Evolutionary conservation across 1,140 invertebrate species (phyloP), one percentile per base, ranked within the genome.

Genomic region (Drosophila varians): DNA sequence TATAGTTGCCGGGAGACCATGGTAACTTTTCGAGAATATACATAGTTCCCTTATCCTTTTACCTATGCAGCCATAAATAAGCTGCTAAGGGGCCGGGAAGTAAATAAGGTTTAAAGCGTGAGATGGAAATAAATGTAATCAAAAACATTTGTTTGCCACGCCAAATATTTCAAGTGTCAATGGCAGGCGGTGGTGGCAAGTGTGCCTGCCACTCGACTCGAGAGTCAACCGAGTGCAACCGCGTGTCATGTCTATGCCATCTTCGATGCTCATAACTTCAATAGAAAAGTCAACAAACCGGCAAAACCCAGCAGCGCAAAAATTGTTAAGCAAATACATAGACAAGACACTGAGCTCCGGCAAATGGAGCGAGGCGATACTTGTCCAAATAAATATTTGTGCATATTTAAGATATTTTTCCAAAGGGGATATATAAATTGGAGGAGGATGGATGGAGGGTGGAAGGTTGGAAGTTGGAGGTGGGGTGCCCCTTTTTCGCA

Each of bases 351-450:
- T 12, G 51, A 43, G 49, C 34, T 34, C 45, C 31, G 48, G 58
- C 58, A 74, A 74, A 65, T 74, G 58, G 60, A 57, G 70, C 60
- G 65, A 56, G 53, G 43, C 62, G 73, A 74, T 71, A 74, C 55
- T 77, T 82, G 78, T 58, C 54, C 80, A 58, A 86, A 84, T 84
- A 84, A 86, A 84, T 84, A 84, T 87, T 84, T 86, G 80, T 84
- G 80, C 80, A 86, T 86, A 84, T 86, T 84, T 86, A 86, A 76
- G 74, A 52, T 38, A 38, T 38, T 38, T 68, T 58, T 36, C 25
- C 26, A 12, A 31, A 3, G 9, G n/a, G n/a, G n/a, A n/a, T n/a
- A n/a, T n/a, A n/a, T n/a, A n/a, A n/a, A n/a, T n/a, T n/a, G n/a
- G n/a, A n/a, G n/a, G n/a, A n/a, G 9, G 9, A 31, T 31, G 28